Base-by-base conservation (phyloP, 2,113 vertebrate genomes). In the Zosterops pallidus region DNA sequence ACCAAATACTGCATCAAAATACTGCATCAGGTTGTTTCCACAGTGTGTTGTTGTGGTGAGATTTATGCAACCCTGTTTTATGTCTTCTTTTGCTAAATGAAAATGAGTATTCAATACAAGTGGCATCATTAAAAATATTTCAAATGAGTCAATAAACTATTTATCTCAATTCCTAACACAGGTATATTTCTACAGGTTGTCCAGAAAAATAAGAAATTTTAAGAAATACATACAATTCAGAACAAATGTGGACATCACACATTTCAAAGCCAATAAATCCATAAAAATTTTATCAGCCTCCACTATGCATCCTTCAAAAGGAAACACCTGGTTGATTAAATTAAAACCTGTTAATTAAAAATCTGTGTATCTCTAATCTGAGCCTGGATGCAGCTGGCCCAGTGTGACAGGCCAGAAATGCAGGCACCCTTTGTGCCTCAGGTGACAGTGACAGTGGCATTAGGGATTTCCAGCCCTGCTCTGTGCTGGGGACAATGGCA, bases 391-490 rank as follows among this genome's bases (percentile, higher is more conserved):
- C 76, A 56, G 26, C 35, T 81, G 78, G 25, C 23, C 9, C 64
- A 29, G 17, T 1, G 7, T 28, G 57, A 63, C 21, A 21, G n/a
- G 31, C 4, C 24, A 47, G 50, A 2, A 3, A 11, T 21, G 28
- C 26, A 52, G n/a, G n/a, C 22, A 44, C 17, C 52, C 52, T 70
- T 31, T 41, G 52, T 28, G n/a, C 56, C 42, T n/a, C 5, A 37
- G 24, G 35, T 39, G 1, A 13, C 74, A 75, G 60, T 22, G 60
- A 16, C 52, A 67, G 17, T 12, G 56, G n/a, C 56, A 49, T 6
- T 0, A 0, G 31, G 24, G 20, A 29, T 63, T 25, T 19, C 57
- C 57, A 60, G n/a, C n/a, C 10, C 6, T 9, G 29, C 24, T 56
- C 69, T 24, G 35, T 35, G 60, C 62, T 63, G 50, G 60, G 42